These are phyloP conservation scores for Tenrec ecaudatus DNA, from an alignment of 2,113 vertebrate species.

Conservation along the genomic window DNA sequence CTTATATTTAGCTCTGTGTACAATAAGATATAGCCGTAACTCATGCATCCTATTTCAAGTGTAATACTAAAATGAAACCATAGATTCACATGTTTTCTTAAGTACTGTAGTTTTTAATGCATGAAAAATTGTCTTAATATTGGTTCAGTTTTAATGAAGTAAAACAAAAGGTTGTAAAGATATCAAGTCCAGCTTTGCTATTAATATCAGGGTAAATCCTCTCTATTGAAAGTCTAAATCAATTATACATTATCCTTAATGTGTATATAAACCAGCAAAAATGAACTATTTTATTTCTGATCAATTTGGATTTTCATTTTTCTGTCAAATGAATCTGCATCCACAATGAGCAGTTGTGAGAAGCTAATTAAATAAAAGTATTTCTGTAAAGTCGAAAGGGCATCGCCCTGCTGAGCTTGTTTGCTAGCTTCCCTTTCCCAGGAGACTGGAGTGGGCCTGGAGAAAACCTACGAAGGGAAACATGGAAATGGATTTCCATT, in stretches of 20 bases:
- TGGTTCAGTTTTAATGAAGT: slow-evolving; percentile 79
- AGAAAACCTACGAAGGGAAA: not conserved
- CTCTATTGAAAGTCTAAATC: not conserved
- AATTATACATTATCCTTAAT: slow-evolving; percentile 40
- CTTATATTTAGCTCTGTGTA: slow-evolving; percentile 70
- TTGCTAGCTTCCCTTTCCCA: not conserved
- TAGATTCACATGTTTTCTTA: slow-evolving; percentile 58
- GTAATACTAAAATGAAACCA: slow-evolving; percentile 79
- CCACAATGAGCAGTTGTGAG: not conserved
- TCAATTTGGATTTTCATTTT: not conserved
- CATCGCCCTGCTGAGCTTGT: not conserved
- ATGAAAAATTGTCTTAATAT: slow-evolving; percentile 73
- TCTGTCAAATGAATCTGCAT: not conserved
- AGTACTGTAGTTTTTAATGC: slow-evolving; percentile 64
- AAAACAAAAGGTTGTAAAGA: slow-evolving; percentile 77
- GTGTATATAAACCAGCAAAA: not conserved
- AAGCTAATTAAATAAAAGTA: not conserved
- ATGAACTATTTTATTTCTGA: not conserved
- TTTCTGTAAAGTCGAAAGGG: not conserved
- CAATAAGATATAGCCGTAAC: slow-evolving; percentile 61
- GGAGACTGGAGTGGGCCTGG: not conserved
- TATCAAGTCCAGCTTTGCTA: slow-evolving; percentile 67
- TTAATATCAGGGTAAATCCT: slow-evolving; percentile 72
- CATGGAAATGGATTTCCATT: not conserved
- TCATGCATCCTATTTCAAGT: slow-evolving; percentile 68